Conservation (phyloP, 2,888 invertebrate species). For the Notodonta ziczac region DNA sequence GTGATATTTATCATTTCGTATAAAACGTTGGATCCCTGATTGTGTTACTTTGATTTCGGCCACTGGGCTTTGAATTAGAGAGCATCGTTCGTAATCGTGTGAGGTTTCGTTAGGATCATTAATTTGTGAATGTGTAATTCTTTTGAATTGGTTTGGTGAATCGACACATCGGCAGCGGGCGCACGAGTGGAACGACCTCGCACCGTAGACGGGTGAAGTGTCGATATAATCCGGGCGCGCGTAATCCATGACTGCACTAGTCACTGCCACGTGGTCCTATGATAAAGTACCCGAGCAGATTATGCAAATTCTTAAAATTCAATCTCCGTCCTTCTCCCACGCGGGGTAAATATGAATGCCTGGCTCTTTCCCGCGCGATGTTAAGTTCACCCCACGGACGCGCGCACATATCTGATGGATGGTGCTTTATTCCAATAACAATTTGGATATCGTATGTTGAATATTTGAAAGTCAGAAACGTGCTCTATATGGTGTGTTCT, state of each 20-base stretch:
- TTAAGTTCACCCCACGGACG: slow-evolving; percentile 73
- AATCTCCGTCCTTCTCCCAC: slow-evolving; percentile 60
- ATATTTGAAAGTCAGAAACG: slow-evolving; percentile 70
- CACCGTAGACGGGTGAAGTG: slow-evolving; percentile 46
- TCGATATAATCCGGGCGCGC: slow-evolving; percentile 71
- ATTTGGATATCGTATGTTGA: slow-evolving; percentile 81
- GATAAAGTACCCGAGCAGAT: slow-evolving; percentile 83
- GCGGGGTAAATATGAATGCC: slow-evolving; percentile 37
- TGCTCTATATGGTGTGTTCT: slow-evolving; percentile 40
- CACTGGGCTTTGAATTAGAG: slow-evolving; percentile 49
- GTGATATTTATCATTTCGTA: slow-evolving; percentile 83
- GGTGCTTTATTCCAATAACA: slow-evolving; percentile 84
- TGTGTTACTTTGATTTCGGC: slow-evolving; percentile 69
- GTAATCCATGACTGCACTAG: slow-evolving; percentile 83
- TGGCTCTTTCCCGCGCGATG: slow-evolving; percentile 57
- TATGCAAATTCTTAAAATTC: slow-evolving; percentile 83
- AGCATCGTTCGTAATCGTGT: slow-evolving; percentile 26
- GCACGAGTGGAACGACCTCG: slow-evolving; percentile 59
- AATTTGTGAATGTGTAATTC: slow-evolving; percentile 25
- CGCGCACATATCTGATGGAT: slow-evolving; percentile 78
- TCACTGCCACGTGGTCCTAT: slow-evolving; percentile 84
- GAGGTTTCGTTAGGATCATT: slow-evolving; percentile 28
- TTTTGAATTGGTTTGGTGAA: slow-evolving; percentile 32
- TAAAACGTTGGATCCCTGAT: slow-evolving; percentile 72
- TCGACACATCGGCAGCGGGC: slow-evolving; percentile 32